Evolutionary conservation across 2,888 invertebrate species (phyloP).

Genomic region (Tuberolachnus salignus): DNA sequence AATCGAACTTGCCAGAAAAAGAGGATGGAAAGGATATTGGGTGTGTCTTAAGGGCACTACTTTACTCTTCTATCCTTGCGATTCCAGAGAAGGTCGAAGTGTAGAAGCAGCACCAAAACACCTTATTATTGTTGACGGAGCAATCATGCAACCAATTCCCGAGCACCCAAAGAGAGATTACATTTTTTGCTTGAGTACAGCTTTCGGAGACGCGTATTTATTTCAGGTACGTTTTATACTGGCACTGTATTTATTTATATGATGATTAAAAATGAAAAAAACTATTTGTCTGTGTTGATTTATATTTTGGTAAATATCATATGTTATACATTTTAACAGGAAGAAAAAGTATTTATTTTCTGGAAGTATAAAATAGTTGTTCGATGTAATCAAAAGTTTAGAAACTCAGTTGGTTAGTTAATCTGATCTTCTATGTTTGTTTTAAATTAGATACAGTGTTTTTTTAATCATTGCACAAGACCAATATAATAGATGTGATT

Average conservation of each 20-base stretch:
- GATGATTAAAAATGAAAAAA: constrained; percentile 5
- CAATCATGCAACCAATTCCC: constrained; percentile 98
- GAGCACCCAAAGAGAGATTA: constrained; percentile 97
- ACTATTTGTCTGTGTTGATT: constrained; percentile 19
- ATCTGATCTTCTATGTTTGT: constrained; percentile 42
- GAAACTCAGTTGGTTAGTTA: constrained; percentile 47
- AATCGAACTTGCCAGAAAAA: constrained; percentile 91
- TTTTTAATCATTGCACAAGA: constrained; percentile 42
- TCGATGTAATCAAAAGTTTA: constrained; percentile 48
- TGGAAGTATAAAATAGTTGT: constrained; percentile 50
- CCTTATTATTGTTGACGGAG: constrained; percentile 93
- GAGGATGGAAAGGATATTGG: constrained; percentile 99
- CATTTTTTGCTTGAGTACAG: constrained; percentile 97
- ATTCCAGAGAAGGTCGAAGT: constrained; percentile 86
- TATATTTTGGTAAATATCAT: constrained; percentile 42
- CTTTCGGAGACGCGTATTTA: constrained; percentile 96
- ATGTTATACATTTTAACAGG: constrained; percentile 41
- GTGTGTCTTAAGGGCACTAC: constrained; percentile 97
- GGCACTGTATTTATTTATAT: background rate
- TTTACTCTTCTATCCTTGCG: constrained; percentile 92
- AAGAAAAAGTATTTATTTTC: constrained; percentile 50
- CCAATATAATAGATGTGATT: constrained; percentile 22
- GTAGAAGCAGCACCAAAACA: constrained; percentile 94
- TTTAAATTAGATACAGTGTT: constrained; percentile 45
- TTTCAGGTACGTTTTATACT: constrained; percentile 74